These are phyloP conservation scores for Panagrolaimus sp. DNA, from an alignment of 1,140 invertebrate genomes.

Conservation along the genomic window DNA sequence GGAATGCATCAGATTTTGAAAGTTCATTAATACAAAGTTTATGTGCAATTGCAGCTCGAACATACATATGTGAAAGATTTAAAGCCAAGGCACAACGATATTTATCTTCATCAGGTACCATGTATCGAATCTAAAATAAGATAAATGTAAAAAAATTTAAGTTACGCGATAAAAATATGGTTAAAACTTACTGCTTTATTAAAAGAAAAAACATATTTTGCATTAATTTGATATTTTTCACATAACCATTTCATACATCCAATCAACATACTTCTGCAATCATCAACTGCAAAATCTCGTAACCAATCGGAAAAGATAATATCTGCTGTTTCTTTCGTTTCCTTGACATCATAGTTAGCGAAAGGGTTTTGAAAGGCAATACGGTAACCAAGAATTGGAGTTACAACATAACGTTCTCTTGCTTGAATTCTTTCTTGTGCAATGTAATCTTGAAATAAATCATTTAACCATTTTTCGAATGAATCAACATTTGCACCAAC, in stretches of 20 bases:
- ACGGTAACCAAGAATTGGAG: conserved; percentile 75
- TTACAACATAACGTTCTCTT: no score
- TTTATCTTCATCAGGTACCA: conserved; percentile 72
- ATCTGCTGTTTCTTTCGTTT: no score
- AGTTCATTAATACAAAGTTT: conserved; percentile 77
- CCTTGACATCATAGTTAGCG: conserved; percentile 24
- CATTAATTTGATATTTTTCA: conserved; percentile 66
- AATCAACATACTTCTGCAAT: conserved; percentile 92
- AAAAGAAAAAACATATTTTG: conserved; percentile 86
- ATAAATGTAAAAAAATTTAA: background rate
- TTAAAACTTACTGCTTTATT: conserved; percentile 82
- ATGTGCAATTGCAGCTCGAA: conserved; percentile 78
- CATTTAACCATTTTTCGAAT: conserved; percentile 96
- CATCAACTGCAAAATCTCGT: conserved; percentile 97
- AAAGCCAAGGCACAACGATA: conserved; percentile 84
- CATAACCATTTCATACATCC: conserved; percentile 81
- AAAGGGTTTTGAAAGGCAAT: conserved; percentile 72
- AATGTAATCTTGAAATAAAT: conserved; percentile 65
- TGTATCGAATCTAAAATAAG: conserved; percentile 68
- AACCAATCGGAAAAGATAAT: no score
- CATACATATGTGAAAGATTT: conserved; percentile 87
- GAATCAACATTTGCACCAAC: conserved; percentile 99
- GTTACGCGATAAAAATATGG: no score
- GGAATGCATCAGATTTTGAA: conserved; percentile 88
- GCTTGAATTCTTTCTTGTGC: no score